Evolutionary conservation across 2,113 vertebrate species (phyloP).

Genomic region (Pseudorhombus dupliciocellatus): DNA sequence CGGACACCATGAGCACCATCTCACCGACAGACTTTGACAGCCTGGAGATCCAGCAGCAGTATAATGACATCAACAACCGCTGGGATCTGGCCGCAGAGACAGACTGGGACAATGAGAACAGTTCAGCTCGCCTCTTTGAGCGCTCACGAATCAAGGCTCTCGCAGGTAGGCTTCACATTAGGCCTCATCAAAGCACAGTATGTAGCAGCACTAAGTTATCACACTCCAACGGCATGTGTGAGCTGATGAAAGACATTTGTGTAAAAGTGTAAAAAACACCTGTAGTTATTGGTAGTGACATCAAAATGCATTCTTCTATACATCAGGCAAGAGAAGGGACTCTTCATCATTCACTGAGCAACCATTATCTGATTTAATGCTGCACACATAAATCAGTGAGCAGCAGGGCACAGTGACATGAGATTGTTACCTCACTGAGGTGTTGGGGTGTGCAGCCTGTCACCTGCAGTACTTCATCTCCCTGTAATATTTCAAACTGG

Average conservation of each 20-base stretch:
- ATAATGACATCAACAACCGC: slow-evolving; percentile 95
- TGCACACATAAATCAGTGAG: too few relatives aligned
- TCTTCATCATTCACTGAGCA: too few relatives aligned
- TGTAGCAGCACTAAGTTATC: not conserved
- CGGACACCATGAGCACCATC: slow-evolving; percentile 88
- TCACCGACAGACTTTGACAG: slow-evolving; percentile 94
- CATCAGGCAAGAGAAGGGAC: too few relatives aligned
- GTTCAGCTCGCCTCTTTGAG: slow-evolving; percentile 92
- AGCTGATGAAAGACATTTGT: not conserved
- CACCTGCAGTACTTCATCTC: too few relatives aligned
- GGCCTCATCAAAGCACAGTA: not conserved
- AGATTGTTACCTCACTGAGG: too few relatives aligned
- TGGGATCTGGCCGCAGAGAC: slow-evolving; percentile 91
- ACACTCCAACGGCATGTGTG: not conserved
- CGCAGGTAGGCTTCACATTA: slow-evolving; percentile 81
- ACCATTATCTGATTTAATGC: too few relatives aligned
- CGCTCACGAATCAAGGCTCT: slow-evolving; percentile 93
- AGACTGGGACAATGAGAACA: slow-evolving; percentile 96
- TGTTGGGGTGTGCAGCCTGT: too few relatives aligned
- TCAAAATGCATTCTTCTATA: not conserved
- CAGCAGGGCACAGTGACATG: too few relatives aligned
- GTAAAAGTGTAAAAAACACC: not conserved
- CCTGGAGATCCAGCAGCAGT: slow-evolving; percentile 96
- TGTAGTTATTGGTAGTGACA: not conserved
- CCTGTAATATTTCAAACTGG: not conserved